Conservation (phyloP, 2,797 vertebrate species). For the Eremophila alpestris region DNA sequence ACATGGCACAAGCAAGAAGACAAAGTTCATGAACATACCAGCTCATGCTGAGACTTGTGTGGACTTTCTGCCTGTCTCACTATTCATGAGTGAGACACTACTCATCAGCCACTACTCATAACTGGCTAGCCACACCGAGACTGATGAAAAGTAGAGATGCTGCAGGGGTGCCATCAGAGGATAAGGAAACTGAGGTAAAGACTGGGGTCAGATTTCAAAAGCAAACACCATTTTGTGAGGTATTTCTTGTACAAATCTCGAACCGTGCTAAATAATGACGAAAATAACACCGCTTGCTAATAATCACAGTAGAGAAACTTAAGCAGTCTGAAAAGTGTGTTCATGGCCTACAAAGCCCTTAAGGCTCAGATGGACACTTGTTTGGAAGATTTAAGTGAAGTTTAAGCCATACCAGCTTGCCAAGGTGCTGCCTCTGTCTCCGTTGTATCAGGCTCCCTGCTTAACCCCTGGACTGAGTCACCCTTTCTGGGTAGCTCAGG, state of each 20-base stretch:
- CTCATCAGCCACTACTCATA: not conserved
- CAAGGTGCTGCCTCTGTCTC: not conserved
- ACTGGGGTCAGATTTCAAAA: not conserved
- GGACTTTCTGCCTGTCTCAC: not conserved
- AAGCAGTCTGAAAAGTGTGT: not conserved
- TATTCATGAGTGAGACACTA: too few species aligned
- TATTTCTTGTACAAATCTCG: not conserved
- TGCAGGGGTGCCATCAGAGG: not conserved
- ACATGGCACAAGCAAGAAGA: not conserved
- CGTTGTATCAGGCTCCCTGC: too few species aligned
- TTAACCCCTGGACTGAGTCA: not conserved
- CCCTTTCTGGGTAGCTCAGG: not conserved
- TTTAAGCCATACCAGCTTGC: not conserved
- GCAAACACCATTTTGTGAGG: not conserved
- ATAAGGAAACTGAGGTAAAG: not conserved
- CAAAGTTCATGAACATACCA: not conserved
- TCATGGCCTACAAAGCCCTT: not conserved
- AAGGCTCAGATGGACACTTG: fast-evolving
- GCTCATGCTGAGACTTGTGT: fast-evolving
- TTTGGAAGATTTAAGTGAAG: not conserved
- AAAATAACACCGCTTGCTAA: not conserved
- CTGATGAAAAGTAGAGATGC: not conserved
- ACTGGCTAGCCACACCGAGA: not conserved
- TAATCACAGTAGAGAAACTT: not conserved
- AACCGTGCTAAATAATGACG: not conserved